phyloP scores from a whole-genome alignment of 2,113 vertebrate genomes.

The Ia io region DNA sequence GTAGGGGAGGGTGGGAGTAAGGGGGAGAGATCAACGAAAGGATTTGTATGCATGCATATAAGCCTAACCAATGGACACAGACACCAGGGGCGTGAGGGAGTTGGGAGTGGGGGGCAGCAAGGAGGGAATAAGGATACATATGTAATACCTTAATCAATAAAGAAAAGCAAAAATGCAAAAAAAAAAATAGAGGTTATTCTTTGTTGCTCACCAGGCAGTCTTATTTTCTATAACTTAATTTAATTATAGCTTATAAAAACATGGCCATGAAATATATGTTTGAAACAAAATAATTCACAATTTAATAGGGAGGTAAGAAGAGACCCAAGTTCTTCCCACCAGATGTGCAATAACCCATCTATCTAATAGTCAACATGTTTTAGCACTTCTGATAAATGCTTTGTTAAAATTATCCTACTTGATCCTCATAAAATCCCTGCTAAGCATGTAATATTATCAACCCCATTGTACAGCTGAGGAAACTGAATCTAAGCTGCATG shows the following conservation, averaged over 20 bases:
- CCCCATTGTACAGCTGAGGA: background rate
- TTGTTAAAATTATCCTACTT: background rate
- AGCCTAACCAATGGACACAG: too few species aligned
- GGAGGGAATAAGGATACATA: too few species aligned
- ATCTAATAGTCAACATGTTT: background rate
- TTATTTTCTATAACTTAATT: background rate
- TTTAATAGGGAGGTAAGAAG: background rate
- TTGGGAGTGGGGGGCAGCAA: too few species aligned
- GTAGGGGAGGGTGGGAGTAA: too few species aligned
- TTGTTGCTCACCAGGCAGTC: background rate
- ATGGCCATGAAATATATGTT: background rate
- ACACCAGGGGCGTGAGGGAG: too few species aligned
- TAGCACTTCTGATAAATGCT: constrained; percentile 1
- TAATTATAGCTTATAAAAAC: background rate
- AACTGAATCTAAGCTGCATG: background rate
- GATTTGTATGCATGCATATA: too few species aligned
- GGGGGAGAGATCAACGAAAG: too few species aligned
- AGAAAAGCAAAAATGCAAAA: background rate
- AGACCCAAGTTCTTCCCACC: background rate
- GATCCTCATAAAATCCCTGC: background rate
- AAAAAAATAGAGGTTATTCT: background rate
- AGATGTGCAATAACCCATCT: background rate
- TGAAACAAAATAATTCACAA: background rate
- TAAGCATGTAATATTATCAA: background rate
- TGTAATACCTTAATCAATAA: too few species aligned